Percentiles rank a stretch among this genome's conserved stretches.
phyloP scores from a whole-genome alignment of 2,797 vertebrate species.

The Liparis tanakae region DNA sequence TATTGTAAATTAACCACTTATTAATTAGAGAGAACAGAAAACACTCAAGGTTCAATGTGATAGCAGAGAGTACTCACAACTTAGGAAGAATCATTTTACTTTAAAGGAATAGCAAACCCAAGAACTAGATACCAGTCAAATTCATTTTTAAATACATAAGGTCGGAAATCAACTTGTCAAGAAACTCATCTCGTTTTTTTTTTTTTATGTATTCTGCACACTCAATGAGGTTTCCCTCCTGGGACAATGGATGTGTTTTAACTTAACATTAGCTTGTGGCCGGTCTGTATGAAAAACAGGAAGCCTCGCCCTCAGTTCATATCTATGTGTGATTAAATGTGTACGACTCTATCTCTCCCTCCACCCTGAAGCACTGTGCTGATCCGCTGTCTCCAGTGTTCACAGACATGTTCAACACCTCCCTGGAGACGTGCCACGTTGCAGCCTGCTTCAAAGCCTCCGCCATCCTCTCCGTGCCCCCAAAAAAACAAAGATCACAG shows the following conservation, averaged over 20 bases:
- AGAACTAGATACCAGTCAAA: not conserved
- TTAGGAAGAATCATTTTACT: not conserved
- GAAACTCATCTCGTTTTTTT: not conserved
- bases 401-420: too few relatives aligned
- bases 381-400: too few relatives aligned
- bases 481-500: too few relatives aligned
- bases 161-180: not conserved
- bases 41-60: not conserved
- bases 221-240: not conserved
- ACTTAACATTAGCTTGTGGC: not conserved
- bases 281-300: not conserved
- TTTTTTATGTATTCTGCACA: not conserved
- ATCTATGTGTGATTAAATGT: slow-evolving; percentile 4
- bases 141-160: not conserved
- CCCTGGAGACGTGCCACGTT: not conserved
- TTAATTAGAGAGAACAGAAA: not conserved
- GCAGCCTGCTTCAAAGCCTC: not conserved
- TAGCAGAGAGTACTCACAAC: not conserved
- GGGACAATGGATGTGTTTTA: not conserved
- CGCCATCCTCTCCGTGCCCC: not conserved
- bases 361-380: too few relatives aligned
- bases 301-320: not conserved
- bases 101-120: not conserved
- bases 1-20: not conserved
- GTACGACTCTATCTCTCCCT: too few relatives aligned